phyloP scores from a whole-genome alignment of 2,888 invertebrate species.

The Arenicola marina region DNA sequence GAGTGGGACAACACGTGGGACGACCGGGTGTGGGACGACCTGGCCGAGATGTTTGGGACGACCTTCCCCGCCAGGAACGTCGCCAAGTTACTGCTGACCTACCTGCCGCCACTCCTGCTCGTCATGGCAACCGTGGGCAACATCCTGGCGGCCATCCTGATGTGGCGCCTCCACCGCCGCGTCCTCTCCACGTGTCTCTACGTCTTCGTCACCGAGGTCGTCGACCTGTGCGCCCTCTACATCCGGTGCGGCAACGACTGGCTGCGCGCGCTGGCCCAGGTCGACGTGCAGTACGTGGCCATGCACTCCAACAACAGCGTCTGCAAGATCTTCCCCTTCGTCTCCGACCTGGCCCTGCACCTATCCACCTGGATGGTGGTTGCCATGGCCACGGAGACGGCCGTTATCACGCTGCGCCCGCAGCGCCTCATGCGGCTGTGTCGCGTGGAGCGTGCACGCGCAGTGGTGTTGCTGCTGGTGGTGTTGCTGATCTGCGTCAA shows the following conservation, averaged over 20 bases:
- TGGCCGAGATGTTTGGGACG: background rate
- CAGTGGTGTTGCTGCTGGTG: constrained; percentile 48
- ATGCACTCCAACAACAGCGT: constrained; percentile 47
- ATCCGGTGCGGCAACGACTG: constrained; percentile 53
- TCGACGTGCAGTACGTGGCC: constrained; percentile 29
- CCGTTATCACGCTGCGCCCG: constrained; percentile 46
- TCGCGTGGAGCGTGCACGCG: constrained; percentile 48
- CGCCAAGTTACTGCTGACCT: constrained; percentile 16
- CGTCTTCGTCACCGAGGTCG: constrained; percentile 41
- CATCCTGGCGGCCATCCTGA: constrained; percentile 33
- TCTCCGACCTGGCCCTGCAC: constrained; percentile 46
- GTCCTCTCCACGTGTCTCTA: constrained; percentile 57
- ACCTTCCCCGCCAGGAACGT: background rate
- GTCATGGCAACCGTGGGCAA: constrained; percentile 49
- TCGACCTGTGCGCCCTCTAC: constrained; percentile 50
- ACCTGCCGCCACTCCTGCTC: constrained; percentile 45
- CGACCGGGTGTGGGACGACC: background rate
- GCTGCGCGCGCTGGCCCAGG: constrained; percentile 35
- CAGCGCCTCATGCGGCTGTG: constrained; percentile 46
- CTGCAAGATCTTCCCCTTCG: constrained; percentile 56
- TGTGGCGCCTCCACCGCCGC: constrained; percentile 42
- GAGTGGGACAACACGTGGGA: too few species aligned
- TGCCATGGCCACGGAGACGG: constrained; percentile 48
- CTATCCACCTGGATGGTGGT: constrained; percentile 53
- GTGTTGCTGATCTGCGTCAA: constrained; percentile 54